These are phyloP conservation scores for Stenichneumon culpator DNA, from an alignment of 2,888 invertebrate genomes.

Conservation along the genomic window DNA sequence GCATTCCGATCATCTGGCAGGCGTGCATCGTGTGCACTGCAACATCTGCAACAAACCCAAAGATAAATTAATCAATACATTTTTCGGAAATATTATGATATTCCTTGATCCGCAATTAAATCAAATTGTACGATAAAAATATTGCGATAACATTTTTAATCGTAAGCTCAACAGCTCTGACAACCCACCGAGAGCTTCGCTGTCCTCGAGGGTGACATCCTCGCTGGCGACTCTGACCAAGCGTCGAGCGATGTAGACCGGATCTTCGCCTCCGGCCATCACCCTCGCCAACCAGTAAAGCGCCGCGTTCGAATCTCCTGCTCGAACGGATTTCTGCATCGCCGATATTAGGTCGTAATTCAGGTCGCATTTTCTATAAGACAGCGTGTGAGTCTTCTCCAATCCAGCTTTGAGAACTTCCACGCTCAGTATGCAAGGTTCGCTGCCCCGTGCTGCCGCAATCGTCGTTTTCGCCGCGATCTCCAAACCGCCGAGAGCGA, in stretches of 20 bases:
- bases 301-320: conserved; percentile 71
- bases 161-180: no score
- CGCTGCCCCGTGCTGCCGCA: background rate
- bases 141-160: no score
- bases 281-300: conserved; percentile 77
- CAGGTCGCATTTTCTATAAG: conserved; percentile 66
- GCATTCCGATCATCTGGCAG: conserved; percentile 92
- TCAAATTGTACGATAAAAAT: no score
- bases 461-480: conserved; percentile 68
- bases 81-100: no score
- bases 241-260: conserved; percentile 76
- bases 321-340: conserved; percentile 75
- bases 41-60: conserved; percentile 85
- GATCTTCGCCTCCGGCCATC: conserved; percentile 77
- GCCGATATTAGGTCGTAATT: conserved; percentile 75
- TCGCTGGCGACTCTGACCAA: conserved; percentile 76
- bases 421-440: conserved; percentile 77
- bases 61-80: no score
- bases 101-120: no score
- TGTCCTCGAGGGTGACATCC: conserved; percentile 74
- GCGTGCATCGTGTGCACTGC: conserved; percentile 91
- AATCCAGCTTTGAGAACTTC: conserved; percentile 72
- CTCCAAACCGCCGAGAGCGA: conserved; percentile 74
- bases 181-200: conserved; percentile 74
- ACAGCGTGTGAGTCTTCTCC: conserved; percentile 62